phyloP scores from a whole-genome alignment of 1,140 invertebrate species.

The Dysdera silvatica region DNA sequence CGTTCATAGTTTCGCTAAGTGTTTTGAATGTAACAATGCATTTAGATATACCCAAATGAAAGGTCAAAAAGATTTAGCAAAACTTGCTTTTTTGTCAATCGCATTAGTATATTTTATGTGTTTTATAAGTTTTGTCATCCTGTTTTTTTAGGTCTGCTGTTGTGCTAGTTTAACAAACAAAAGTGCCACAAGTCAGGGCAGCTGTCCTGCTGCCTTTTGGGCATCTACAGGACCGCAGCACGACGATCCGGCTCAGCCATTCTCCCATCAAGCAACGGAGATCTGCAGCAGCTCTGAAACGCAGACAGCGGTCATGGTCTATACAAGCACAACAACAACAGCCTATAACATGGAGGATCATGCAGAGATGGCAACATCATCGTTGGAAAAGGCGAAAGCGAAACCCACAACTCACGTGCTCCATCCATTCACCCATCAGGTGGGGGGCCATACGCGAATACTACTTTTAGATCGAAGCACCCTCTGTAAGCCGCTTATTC shows the following conservation, averaged over 20 bases:
- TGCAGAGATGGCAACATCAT: slow-evolving; percentile 7
- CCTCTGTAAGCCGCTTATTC: slow-evolving; percentile 46
- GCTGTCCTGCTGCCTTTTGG: slow-evolving; percentile 17
- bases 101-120: too few species aligned
- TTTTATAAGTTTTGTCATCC: too few species aligned
- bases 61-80: too few species aligned
- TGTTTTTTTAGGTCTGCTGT: slow-evolving; percentile 11
- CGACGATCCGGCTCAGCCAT: background rate
- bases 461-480: slow-evolving; percentile 44
- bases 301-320: background rate
- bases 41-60: too few species aligned
- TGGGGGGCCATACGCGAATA: slow-evolving; percentile 45
- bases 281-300: too few species aligned
- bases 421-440: slow-evolving; percentile 36
- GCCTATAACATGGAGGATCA: slow-evolving; percentile 8
- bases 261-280: background rate
- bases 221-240: slow-evolving; percentile 7
- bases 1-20: too few species aligned
- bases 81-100: too few species aligned
- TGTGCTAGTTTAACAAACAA: slow-evolving; percentile 9
- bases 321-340: background rate
- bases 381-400: slow-evolving; percentile 14
- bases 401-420: slow-evolving; percentile 22
- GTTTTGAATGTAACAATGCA: too few species aligned
- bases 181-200: slow-evolving; percentile 5